Base-by-base conservation (phyloP, 2,888 invertebrate genomes). In the Candidula unifasciata region DNA sequence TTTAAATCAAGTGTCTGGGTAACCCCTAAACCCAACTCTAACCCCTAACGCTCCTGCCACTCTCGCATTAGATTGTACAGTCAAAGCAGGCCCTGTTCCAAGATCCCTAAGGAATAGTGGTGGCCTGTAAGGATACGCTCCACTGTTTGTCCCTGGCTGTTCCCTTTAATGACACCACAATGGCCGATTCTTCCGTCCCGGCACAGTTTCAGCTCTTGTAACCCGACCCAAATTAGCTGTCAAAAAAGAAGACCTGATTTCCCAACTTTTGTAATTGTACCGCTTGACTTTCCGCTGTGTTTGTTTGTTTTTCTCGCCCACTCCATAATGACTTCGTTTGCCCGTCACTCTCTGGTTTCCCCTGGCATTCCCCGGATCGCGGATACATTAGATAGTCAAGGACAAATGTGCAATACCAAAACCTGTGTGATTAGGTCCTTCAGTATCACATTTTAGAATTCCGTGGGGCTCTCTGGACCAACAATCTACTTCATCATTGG, bases 341-440 rank as follows among this genome's bases (percentile, higher is more conserved):
- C 79, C 35, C 33, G 13, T 16, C 35, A 10, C 44, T 27, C 13
- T 69, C 68, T 13, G 18, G 6, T 71, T 30, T 21, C 33, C 54
- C 21, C 13, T 69, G 44, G 16, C 27, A 2, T 71, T 30, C 6
- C 21, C 54, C 21, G 54, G 27, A 37, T 18, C 52, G 27, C 16
- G 30, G 80, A 54, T 80, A 21, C 44, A 54, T 30, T 30, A 33
- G 54, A 69, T 66, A 54, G 27, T 27, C 33, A 69, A 54, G 35
- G 54, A 80, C 69, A 80, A 80, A 69, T 80, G 44, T 68, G 54
- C 18, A 60, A 30, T 44, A 66, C 35, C 69, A 80, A 80, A 80
- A 80, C 57, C 68, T 3, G 80, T 33, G 37, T 79, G 44, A 79
- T 79, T 66, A 44, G 30, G 66, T 44, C 35, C 79, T 79, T 30